Evolutionary conservation across 2,888 invertebrate species (phyloP), one percentile per base, ranked within the genome.

Genomic region (Patella caerulea): DNA sequence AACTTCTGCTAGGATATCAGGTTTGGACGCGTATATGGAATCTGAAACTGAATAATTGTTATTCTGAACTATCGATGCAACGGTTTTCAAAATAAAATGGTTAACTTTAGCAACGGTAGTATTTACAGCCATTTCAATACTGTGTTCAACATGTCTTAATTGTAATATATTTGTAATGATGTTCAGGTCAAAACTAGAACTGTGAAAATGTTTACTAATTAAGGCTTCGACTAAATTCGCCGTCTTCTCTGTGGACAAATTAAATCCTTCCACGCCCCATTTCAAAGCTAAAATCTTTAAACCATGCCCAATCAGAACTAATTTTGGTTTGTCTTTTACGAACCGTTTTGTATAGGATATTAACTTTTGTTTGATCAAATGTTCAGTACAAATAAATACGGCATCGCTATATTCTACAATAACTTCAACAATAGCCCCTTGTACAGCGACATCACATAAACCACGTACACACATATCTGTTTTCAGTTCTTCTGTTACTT

Each of bases 341-440:
- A 19, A 3, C 11, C 14, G 19, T 65, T 65, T 45, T n/a, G 52
- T 74, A 52, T 59, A n/a, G 24, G 7, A 12, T 11, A 69, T 11
- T 12, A 74, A 34, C 17, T n/a, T n/a, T 2, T 74, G 65, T 45
- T 74, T 74, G 19, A 74, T 24, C 12, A 65, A 19, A 14, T 45
- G 59, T 53, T 74, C 59, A 52, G 45, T 24, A 65, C 59, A 74
- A 4, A 74, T 52, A 19, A 65, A 19, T 9, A 52, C n/a, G 11
- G 59, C 65, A 52, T 74, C 69, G n/a, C 24, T 19, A 55, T 52
- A 74, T n/a, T 74, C 74, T 65, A 17, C 34, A 69, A 11, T 65
- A 11, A 69, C 59, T 69, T 74, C 74, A 59, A 52, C 19, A 17
- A 65, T 65, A 34, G 74, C 74, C 19, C 52, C 52, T 5, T 69